phyloP scores from a whole-genome alignment of 2,888 invertebrate genomes.

The Chrysomela aeneicollis region DNA sequence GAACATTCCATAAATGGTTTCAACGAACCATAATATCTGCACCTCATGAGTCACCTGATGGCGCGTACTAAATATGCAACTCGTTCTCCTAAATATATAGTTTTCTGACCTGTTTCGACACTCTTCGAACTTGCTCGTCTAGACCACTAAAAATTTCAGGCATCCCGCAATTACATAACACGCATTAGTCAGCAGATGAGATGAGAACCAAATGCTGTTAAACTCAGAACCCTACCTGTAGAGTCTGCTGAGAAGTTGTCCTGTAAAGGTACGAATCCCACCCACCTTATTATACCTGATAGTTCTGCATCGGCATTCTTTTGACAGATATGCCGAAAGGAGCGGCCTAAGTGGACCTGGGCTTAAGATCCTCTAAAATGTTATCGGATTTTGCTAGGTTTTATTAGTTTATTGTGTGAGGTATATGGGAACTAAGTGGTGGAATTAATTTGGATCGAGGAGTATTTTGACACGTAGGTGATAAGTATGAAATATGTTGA shows the following conservation, averaged over 20 bases:
- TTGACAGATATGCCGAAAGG: neutral
- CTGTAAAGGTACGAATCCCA: conserved; percentile 11
- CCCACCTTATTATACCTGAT: conserved; percentile 22
- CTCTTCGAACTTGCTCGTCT: conserved; percentile 26
- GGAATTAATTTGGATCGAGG: neutral
- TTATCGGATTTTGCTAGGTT: neutral
- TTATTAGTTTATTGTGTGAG: conserved; percentile 5
- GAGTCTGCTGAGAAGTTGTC: neutral
- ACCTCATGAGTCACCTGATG: neutral
- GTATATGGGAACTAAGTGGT: neutral
- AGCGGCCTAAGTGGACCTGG: neutral
- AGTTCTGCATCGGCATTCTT: conserved; percentile 1
- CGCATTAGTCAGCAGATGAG: conserved; percentile 20
- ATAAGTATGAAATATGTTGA: no score
- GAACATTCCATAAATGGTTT: no score
- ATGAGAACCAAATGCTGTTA: conserved; percentile 18
- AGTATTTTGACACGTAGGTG: neutral
- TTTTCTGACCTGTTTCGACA: conserved; percentile 16
- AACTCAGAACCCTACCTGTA: conserved; percentile 9
- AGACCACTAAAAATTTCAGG: conserved; percentile 38
- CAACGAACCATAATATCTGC: neutral
- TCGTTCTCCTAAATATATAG: neutral
- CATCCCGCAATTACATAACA: conserved; percentile 38
- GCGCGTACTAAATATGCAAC: neutral
- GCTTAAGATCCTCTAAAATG: neutral